Conservation (phyloP, 2,888 invertebrate genomes). For the Agonopterix subpropinquella region DNA sequence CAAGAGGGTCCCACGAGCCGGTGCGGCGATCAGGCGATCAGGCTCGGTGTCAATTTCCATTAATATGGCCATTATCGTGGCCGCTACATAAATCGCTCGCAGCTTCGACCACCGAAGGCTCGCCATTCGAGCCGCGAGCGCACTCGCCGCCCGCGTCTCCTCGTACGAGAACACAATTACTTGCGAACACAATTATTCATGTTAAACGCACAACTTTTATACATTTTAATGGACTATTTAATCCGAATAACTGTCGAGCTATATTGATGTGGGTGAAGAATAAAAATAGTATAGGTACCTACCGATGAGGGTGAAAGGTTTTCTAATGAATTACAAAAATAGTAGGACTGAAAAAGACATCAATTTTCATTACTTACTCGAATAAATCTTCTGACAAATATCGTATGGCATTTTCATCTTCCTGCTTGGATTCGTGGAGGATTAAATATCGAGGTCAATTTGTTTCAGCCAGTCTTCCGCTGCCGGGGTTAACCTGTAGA, state of each 20-base stretch:
- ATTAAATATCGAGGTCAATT: too few species aligned
- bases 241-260: slow-evolving; percentile 14
- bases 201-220: slow-evolving; percentile 22
- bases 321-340: too few species aligned
- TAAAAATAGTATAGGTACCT: too few species aligned
- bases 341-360: too few species aligned
- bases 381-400: too few species aligned
- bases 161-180: slow-evolving; percentile 12
- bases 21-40: slow-evolving; percentile 20
- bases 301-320: background rate
- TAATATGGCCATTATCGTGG: slow-evolving; percentile 60
- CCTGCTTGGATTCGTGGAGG: too few species aligned
- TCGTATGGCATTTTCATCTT: too few species aligned
- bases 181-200: slow-evolving; percentile 22
- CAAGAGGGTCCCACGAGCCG: slow-evolving; percentile 43
- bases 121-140: slow-evolving; percentile 2
- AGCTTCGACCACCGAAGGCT: slow-evolving; percentile 43
- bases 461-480: too few species aligned
- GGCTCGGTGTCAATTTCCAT: slow-evolving; percentile 66
- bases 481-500: too few species aligned
- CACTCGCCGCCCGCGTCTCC: slow-evolving; percentile 1
- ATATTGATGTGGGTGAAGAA: slow-evolving; percentile 6
- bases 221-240: slow-evolving; percentile 25
- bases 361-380: too few species aligned
- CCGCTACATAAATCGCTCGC: slow-evolving; percentile 59